Base-by-base conservation (phyloP, 1,140 invertebrate species). In the Drosophila takahashii region DNA sequence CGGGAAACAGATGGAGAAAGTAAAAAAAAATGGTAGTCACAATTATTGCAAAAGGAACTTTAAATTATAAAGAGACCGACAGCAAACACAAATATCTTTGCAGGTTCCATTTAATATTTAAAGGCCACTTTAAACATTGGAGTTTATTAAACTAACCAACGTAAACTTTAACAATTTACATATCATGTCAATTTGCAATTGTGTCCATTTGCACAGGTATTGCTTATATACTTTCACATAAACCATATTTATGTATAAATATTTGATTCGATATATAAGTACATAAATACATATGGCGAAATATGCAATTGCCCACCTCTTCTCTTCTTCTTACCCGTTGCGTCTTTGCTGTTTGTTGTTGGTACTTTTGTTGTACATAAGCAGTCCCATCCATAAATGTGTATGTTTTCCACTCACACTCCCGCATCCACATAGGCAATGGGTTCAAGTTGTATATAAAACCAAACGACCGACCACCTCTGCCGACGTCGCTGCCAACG, bases 361-460 rank as follows among this genome's bases (percentile, higher is more conserved):
- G 42, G 57, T 50, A 29, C 65, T 79, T 42, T 64, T 75, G 42
- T 56, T 83, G 77, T 81, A 80, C 42, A 85, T 77, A 77, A 76
- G 48, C 66, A 66, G 72, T 61, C 48, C 56, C 45, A 52, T 65
- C 64, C 53, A 57, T 58, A 47, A 26, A 48, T 60, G 34, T 36
- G 70, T 61, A 26, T 58, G 34, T 69, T 69, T 80, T 32, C 62
- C 60, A 84, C 79, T 67, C 81, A 77, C 48, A 81, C 81, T 59
- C 62, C 29, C 57, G 32, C 39, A 75, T 61, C 44, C 61, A 78
- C 61, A 65, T 57, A 69, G 80, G 60, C 81, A 84, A 66, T 84
- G 69, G 78, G 83, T 81, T 87, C 83, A 86, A 85, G 64, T 86
- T 83, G 81, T 86, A 86, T 41, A 86, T 86, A 81, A 81, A 73